phyloP scores from a whole-genome alignment of 2,888 invertebrate genomes.

The Philonicus albiceps region DNA sequence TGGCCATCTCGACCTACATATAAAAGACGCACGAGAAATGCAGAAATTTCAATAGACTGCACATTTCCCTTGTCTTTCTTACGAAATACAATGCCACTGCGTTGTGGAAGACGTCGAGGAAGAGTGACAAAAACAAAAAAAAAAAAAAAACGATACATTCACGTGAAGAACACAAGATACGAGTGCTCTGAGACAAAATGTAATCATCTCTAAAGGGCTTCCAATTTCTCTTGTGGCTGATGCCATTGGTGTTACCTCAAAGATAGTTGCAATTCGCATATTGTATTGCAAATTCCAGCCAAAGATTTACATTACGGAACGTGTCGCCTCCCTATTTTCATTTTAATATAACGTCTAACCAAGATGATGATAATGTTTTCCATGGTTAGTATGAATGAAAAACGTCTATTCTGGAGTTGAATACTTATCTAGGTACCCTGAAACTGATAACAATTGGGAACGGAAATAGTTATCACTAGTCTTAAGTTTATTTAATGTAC shows the following conservation, averaged over 20 bases:
- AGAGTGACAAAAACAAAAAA: neutral
- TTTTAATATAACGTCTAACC: neutral
- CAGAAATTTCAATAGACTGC: neutral
- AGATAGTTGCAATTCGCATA: constrained; percentile 1
- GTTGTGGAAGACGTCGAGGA: neutral
- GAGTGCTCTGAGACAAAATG: neutral
- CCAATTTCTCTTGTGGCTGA: constrained; percentile 27
- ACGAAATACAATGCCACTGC: constrained; percentile 3
- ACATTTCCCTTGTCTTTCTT: neutral
- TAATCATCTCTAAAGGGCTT: constrained; percentile 32
- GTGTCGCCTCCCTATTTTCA: neutral
- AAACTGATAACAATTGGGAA: too few relatives aligned
- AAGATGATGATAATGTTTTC: neutral
- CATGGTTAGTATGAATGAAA: neutral
- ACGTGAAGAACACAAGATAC: constrained; percentile 3
- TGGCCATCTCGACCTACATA: neutral
- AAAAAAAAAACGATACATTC: neutral
- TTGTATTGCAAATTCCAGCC: constrained; percentile 13
- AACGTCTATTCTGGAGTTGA: too few relatives aligned
- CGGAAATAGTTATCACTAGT: too few relatives aligned
- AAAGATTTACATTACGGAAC: neutral
- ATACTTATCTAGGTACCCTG: too few relatives aligned
- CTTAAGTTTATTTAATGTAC: too few relatives aligned
- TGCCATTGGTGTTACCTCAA: constrained; percentile 18
- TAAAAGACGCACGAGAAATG: neutral